Base-by-base conservation (phyloP, 2,113 vertebrate genomes). In the Taurulus bubalis region DNA sequence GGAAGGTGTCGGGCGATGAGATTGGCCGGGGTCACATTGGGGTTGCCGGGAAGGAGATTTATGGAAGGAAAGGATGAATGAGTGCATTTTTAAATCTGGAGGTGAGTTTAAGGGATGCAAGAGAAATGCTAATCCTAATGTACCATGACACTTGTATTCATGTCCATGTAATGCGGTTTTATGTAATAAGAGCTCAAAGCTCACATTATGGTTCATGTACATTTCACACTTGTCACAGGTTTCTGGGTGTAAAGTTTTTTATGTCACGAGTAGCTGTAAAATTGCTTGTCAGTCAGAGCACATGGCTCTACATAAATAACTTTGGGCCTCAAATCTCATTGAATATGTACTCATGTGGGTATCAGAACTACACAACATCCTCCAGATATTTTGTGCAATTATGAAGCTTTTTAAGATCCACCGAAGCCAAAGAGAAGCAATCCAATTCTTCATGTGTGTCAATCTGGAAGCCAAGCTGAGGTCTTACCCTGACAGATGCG, bases 401-500 rank as follows among this genome's bases (percentile, higher is more conserved):
- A 15, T 38, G 22, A 71, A 76, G 32, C 6, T 15, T 60, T 76
- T 26, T 71, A 14, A 74, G 34, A 69, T 24, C 45, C 28, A 32
- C 26, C 24, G 15, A 49, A 73, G 58, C 32, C 28, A 67, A 68
- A 66, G 32, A 80, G 24, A 72, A 65, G 32, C 49, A 0, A 55
- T 67, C 58, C 2, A 53, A 62, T 56, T 77, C 8, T 40, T 79
- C 20, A 56, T 42, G 15, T 64, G 58, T 18, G 28, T 34, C 66
- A 67, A 55, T 45, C 20, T 55, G 5, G 70, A n/a, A 40, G 58
- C 34, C 20, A 3, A 45, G 65, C 73, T 34, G 47, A 75, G 40
- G 40, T 95, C 81, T 79, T 77, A 99, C 98, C 98, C 95, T 97
- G 97, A 89, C 98, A 99, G 89, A 96, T 95, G 87, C 94, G 96